These are phyloP conservation scores for Apogon hyalosoma DNA, from an alignment of 2,797 vertebrate species.

Conservation along the genomic window DNA sequence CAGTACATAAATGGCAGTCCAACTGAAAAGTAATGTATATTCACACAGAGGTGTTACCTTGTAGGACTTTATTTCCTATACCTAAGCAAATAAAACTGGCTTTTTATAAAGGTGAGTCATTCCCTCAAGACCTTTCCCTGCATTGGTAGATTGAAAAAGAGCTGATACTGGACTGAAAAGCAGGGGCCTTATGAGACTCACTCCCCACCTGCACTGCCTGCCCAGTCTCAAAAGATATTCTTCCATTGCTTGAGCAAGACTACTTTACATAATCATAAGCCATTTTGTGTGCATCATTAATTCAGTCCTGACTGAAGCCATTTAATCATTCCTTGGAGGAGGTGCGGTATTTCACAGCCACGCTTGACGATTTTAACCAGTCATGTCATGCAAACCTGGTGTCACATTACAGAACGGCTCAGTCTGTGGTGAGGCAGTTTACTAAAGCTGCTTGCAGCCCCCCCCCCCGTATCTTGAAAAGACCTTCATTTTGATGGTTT, in stretches of 20 bases:
- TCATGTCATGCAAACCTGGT: conserved; percentile 51
- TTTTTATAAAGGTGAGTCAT: conserved; percentile 6
- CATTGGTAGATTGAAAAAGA: conserved; percentile 31
- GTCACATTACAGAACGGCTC: conserved; percentile 50
- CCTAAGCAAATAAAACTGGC: conserved; percentile 36
- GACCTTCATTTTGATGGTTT: conserved; percentile 48
- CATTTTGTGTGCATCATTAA: conserved; percentile 77
- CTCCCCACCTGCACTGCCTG: conserved; percentile 58
- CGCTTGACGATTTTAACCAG: conserved; percentile 64
- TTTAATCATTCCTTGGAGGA: conserved; percentile 73
- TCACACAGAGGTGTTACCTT: conserved; percentile 31
- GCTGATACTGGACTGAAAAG: conserved; percentile 53
- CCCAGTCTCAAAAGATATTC: conserved; percentile 52
- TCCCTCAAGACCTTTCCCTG: conserved; percentile 23
- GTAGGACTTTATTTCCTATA: conserved; percentile 44
- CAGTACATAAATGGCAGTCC: conserved; percentile 52
- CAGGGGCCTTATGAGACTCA: conserved; percentile 43
- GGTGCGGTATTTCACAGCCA: conserved; percentile 46
- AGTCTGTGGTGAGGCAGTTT: conserved; percentile 28
- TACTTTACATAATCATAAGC: conserved; percentile 79
- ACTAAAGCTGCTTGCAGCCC: conserved; percentile 37
- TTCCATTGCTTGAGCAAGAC: conserved; percentile 48
- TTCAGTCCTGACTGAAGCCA: conserved; percentile 70
- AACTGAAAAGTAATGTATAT: conserved; percentile 40
- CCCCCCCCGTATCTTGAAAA: conserved; percentile 23